Base-by-base conservation (phyloP, 2,888 invertebrate species). In the Ganaspis brasiliensis region DNA sequence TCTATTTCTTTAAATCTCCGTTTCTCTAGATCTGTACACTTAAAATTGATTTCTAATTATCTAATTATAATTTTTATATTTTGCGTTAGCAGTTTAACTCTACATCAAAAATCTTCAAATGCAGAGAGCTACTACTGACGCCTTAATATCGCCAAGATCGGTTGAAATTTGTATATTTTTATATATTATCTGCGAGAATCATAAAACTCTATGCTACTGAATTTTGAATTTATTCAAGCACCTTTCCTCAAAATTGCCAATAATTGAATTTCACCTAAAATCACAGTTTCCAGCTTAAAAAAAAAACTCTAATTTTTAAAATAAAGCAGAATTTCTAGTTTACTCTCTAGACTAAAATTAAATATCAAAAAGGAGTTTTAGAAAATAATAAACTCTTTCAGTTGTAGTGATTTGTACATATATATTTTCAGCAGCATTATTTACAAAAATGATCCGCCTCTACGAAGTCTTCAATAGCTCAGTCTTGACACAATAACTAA, bases 371-470 rank as follows among this genome's bases (percentile, higher is more conserved):
- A 24, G 24, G 4, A 0, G 14, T n/a, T n/a, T n/a, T n/a, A n/a
- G n/a, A n/a, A n/a, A n/a, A n/a, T n/a, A n/a, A n/a, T n/a, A n/a
- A n/a, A n/a, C n/a, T n/a, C n/a, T n/a, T n/a, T n/a, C n/a, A n/a
- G n/a, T n/a, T 79, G 82, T 86, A 45, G 84, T 86, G 83, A 84
- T 84, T 85, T 85, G 83, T 89, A 88, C 86, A 88, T 86, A 88
- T 86, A 86, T 84, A 81, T 87, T 87, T 83, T 84, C 86, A 86
- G 85, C 86, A 88, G 86, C 83, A 86, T 85, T 89, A 89, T 89
- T 89, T 88, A 89, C 87, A 89, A 89, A 89, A 89, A 88, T 87
- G 86, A 89, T 88, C 82, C 87, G 86, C 81, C 86, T 85, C 83
- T 87, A 88, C 85, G 80, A 88, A 89, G 87, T 89, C 88, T 89